Evolutionary conservation across 2,797 vertebrate genomes (phyloP), one percentile per base, ranked within the genome.

Genomic region (Onychomys leucogaster): DNA sequence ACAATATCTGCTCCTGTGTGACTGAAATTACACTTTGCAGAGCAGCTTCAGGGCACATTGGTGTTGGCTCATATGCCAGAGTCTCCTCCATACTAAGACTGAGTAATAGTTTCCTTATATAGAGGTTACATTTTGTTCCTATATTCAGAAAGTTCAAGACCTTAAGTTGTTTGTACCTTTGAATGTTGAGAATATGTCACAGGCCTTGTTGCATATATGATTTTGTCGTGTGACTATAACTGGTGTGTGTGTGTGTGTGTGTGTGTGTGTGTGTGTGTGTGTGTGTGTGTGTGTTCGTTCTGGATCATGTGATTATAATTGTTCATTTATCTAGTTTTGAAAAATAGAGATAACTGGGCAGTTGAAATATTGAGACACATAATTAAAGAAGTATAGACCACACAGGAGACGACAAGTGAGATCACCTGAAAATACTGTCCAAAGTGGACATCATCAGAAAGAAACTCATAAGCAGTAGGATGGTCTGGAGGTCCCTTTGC

Each of bases 361-460:
- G 25, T 46, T 7, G 11, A 76, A 19, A 76, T 76, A 76, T 76
- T 75, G 73, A 25, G 23, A 43, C 11, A 27, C 73, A 76, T 25
- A 46, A 27, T 76, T 76, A 29, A 27, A 29, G 11, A 29, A 46
- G 5, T 46, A 25, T 7, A 76, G 21, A 11, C 7, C 25, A 27
- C 13, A 12, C 2, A 55, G 32, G 32, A 0, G 1, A 19, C 17
- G 16, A 52, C 29, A 52, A 29, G 46, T 0, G 76, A 77, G 27
- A 77, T 49, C 6, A 34, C 29, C 46, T 49, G 9, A 49, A 9
- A 49, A 49, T 37, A 57, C 10, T 55, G 16, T 81, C 77, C 19
- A 81, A 32, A 55, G 1, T 32, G 12, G 55, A 57, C 0, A 55
- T 32, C 6, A 57, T 27, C 37, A 71, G 17, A 41, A 91, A 81